Evolutionary conservation across 2,113 vertebrate species (phyloP).

Genomic region (Prunella fulvescens): DNA sequence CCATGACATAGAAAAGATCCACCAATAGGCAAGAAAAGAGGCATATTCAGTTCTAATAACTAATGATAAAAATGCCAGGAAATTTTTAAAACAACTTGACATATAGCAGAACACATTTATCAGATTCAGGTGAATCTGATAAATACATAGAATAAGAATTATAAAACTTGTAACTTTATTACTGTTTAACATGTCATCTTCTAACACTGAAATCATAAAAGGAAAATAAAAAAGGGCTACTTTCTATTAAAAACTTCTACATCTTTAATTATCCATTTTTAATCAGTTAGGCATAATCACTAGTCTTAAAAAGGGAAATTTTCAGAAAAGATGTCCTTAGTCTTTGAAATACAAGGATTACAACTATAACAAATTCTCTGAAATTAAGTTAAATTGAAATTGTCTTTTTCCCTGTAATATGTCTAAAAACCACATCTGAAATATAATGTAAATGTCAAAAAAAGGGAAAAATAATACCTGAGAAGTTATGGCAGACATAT

Average conservation of each 20-base stretch:
- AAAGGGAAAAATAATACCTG: not conserved
- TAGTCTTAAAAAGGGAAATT: not conserved
- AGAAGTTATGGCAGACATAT: not conserved
- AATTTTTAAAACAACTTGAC: not conserved
- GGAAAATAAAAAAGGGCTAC: not conserved
- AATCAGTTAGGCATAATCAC: not conserved
- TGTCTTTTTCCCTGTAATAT: not conserved
- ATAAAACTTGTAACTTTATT: not conserved
- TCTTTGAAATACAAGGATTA: not conserved
- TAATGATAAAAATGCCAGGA: not conserved
- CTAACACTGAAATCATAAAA: not conserved
- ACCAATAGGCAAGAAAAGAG: not conserved
- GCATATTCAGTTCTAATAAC: not conserved
- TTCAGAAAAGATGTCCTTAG: not conserved
- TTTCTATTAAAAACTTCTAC: not conserved
- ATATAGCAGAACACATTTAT: not conserved
- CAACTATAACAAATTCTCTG: not conserved
- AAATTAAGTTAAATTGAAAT: not conserved
- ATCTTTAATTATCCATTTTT: not conserved
- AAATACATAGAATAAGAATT: not conserved
- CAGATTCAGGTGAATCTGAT: not conserved
- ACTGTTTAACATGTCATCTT: not conserved
- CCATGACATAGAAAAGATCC: not conserved
- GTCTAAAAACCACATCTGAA: not conserved
- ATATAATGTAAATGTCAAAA: not conserved